A percentile compares a stretch with the other conserved stretches of the same genome.
Evolutionary conservation across 2,888 invertebrate species (phyloP).

Genomic region (Watsonalla binaria): DNA sequence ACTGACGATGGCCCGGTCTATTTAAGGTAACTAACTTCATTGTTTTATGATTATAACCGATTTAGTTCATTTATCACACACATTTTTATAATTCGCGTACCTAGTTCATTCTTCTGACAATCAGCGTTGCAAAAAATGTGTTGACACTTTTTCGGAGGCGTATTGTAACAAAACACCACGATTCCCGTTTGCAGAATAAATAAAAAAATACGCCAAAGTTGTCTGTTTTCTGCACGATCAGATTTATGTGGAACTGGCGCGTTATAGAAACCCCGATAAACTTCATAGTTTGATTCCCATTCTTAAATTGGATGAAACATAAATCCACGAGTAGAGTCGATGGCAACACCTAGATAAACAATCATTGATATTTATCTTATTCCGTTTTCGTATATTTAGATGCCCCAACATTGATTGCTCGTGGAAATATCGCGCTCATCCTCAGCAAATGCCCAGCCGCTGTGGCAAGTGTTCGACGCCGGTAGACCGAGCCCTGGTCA

Average conservation of each 20-base stretch:
- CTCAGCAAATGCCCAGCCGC: slow-evolving; percentile 36
- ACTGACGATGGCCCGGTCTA: slow-evolving; percentile 63
- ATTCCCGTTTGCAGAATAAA: too few relatives aligned
- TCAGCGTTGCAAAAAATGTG: too few relatives aligned
- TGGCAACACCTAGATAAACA: too few relatives aligned
- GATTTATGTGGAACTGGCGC: background rate
- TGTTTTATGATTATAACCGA: background rate
- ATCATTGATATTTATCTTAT: too few relatives aligned
- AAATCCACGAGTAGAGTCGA: too few relatives aligned
- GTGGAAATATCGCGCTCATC: slow-evolving; percentile 42
- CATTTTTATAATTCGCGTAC: too few relatives aligned
- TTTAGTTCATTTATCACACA: too few relatives aligned
- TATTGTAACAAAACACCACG: too few relatives aligned
- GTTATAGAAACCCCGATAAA: too few relatives aligned
- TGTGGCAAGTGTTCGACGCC: slow-evolving; percentile 47
- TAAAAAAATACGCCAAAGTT: too few relatives aligned
- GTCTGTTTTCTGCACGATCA: background rate
- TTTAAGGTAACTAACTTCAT: slow-evolving; percentile 41
- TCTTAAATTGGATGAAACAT: background rate
- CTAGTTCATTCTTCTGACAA: too few relatives aligned
- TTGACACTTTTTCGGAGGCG: too few relatives aligned
- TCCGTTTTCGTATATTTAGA: slow-evolving; percentile 26
- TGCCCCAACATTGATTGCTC: slow-evolving; percentile 53
- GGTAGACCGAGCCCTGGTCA: slow-evolving; percentile 45
- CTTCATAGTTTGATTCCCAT: background rate